Base-by-base conservation (phyloP, 2,113 vertebrate genomes). In the Willisornis vidua region DNA sequence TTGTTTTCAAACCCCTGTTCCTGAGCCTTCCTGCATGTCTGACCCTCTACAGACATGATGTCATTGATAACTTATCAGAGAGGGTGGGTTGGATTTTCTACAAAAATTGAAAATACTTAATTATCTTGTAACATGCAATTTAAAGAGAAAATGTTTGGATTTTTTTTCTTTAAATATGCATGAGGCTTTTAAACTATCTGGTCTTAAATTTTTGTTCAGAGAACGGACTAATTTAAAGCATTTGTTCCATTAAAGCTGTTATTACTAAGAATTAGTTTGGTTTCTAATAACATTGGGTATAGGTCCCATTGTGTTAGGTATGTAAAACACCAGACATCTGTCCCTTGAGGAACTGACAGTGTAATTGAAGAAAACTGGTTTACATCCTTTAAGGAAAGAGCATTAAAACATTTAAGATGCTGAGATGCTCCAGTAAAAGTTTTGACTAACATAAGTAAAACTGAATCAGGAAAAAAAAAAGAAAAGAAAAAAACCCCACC, bases 291-390 rank as follows among this genome's bases (percentile, higher is more conserved):
- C 28, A 16, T 6, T 35, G 68, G 31, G 24, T 90, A 43, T 45
- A 22, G 66, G 49, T 67, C 23, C 45, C 35, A 28, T 82, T 66
- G 74, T 79, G 62, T 91, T 68, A 88, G 59, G 63, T 46, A 52
- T 83, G 35, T 84, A 81, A 94, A 93, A 71, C 70, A 87, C n/a
- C 80, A 91, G 76, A 68, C 75, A 92, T 90, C 19, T 78, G 55
- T 67, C 87, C 79, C 52, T 80, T 49, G 68, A 87, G 89, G n/a
- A 93, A 54, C 45, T 68, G 52, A 75, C 39, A 66, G 25, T 57
- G 58, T 89, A 93, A 93, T 68, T 93, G 49, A 54, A 92, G 92
- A 76, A 89, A 94, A 65, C 11, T 75, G 68, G 24, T 81, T 89
- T 89, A 29, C 74, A 46, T 68, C n/a, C 37, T 81, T 46, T 58